Base-by-base conservation (phyloP, 92 coral and sea anemone genomes). In the Parazoanthus swiftii region DNA sequence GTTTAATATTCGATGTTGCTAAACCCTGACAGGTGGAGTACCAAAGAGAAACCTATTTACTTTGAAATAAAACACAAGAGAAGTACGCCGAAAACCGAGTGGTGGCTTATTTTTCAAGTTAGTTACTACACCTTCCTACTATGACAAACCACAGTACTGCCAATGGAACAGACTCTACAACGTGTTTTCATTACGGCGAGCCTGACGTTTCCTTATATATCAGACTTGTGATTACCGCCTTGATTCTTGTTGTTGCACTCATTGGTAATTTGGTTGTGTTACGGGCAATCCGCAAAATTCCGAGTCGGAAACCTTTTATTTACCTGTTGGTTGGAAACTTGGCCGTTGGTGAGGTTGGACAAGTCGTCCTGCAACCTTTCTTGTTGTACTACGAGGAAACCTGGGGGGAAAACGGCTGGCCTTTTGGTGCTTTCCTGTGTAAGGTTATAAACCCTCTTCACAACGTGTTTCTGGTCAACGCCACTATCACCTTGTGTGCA, bases 271-370 rank as follows among this genome's bases (percentile, higher is more conserved):
- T 37, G 1, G 63, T 81, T 5, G 74, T 81, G 51, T 33, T 81
- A 59, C 56, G 75, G 37, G 86, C 86, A n/a, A n/a, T 59, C 9
- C 63, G 21, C 25, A 21, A 26, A 5, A 65, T 65, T 81, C 54
- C 2, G 7, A 76, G 86, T 10, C 51, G 75, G 1, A 81, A 63
- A 23, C 36, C 86, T 5, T 39, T 81, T 26, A 42, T 59, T 11
- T 81, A 81, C 50, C 13, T 8, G 18, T 67, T 81, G 33, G 58
- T 81, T 15, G 86, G 77, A 42, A 82, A 82, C 38, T 26, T 82
- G 6, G 86, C 86, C 9, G 76, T 33, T 0, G 35, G 59, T 2
- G 86, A 82, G 23, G 76, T 82, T 23, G 86, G 86, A 18, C 23
- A n/a, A 8, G 58, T 65, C 37, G 5, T 67, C 8, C 8, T 23